Evolutionary conservation across 2,888 invertebrate species (phyloP), one percentile per base, ranked within the genome.

Genomic region (Oxyscelio sp.): DNA sequence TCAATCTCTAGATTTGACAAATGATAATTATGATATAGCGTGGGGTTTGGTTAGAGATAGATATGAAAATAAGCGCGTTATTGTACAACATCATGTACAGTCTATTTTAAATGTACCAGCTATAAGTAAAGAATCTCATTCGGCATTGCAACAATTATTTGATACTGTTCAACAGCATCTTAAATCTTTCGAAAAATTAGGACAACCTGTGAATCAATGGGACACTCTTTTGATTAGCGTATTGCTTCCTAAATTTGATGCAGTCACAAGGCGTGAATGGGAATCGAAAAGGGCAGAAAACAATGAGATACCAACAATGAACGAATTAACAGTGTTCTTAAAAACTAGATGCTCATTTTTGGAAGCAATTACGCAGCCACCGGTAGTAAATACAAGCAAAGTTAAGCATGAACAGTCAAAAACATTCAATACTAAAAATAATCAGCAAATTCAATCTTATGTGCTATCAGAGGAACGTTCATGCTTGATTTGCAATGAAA

Each of bases 1-100:
- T 19, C 24, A 70, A 24, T 6, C 11, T 27, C 9, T 70, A 8
- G 43, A 70, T 1, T 13, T 56, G n/a, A 45, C 27, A 15, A 15
- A 40, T 2, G 75, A 40, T n/a, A 90, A 88, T 63, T 87, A 88
- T 13, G 13, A 0, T 0, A 15, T 83, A 34, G 63, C 48, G 15
- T 63, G 63, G 63, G 9, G 19, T 11, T 19, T 63, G n/a, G 48
- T 63, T 13, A 8, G 1, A 9, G 11, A 21, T 2, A 2, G 48
- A 17, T 63, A 31, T 19, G 63, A 48, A 27, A 63, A 48, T 11
- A 63, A 48, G 3, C 48, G 31, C 31, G 31, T 48, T 4, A 48
- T 63, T 6, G 31, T 63, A 45, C 13, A 45, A 6, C 63, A 63
- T 15, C 63, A 63, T 15, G 27, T 45, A 19, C 63, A 63, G 11